Evolutionary conservation across 2,797 vertebrate species (phyloP).

Genomic region (Sebastes alutus): DNA sequence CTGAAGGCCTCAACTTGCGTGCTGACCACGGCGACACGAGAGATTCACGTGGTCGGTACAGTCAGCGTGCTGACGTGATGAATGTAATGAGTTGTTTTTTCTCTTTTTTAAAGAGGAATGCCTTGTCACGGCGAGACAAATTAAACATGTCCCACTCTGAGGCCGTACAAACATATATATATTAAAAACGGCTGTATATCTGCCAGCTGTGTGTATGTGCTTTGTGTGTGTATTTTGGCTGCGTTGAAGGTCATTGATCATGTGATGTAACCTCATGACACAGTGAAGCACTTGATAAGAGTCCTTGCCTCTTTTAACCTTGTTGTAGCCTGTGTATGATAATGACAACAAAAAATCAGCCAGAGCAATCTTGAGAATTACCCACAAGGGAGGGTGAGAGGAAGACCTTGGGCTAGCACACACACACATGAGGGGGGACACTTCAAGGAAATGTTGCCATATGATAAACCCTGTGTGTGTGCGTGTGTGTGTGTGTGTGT

Average conservation of each 20-base stretch:
- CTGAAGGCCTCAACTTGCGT: constrained; percentile 27
- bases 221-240: constrained; percentile 10
- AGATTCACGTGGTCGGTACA: constrained; percentile 6
- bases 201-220: background rate
- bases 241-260: constrained; percentile 50
- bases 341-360: constrained; percentile 23
- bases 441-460: constrained; percentile 66
- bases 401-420: constrained; percentile 26
- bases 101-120: background rate
- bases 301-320: constrained; percentile 48
- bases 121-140: background rate
- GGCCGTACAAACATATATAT: background rate
- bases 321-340: constrained; percentile 24
- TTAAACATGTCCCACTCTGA: background rate
- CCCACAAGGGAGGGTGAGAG: background rate
- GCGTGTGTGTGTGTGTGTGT: too few relatives aligned
- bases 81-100: background rate
- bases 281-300: constrained; percentile 15
- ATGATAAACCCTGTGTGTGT: constrained; percentile 41
- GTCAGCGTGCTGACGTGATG: constrained; percentile 5
- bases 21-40: background rate
- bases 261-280: constrained; percentile 53
- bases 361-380: background rate
- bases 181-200: background rate
- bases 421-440: background rate